Base-by-base conservation (phyloP, 2,797 vertebrate genomes). In the Sebastes oblongus region DNA sequence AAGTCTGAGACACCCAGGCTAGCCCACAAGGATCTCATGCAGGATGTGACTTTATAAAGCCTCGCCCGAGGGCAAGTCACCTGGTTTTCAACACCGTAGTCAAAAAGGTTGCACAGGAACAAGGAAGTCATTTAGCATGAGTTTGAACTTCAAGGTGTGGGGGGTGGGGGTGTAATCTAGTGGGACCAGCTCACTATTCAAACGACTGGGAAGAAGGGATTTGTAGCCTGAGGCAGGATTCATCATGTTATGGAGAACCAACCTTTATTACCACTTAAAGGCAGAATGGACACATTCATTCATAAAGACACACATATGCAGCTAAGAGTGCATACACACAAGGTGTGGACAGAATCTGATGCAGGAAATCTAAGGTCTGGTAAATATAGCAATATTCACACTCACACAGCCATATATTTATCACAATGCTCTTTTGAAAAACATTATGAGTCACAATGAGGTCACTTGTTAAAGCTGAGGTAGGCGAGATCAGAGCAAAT, bases 21-120 rank as follows among this genome's bases (percentile, higher is more conserved):
- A 90, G 85, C 90, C 89, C 82, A 89, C 86, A 90, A 85, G 87
- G 87, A 92, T 89, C 86, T 86, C 72, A 83, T 88, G 89, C 92
- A 94, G 92, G 93, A 95, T 95, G 90, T 93, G 93, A 89, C 90
- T 92, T 90, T 92, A 91, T 90, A 89, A 93, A 94, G 90, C 83
- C 82, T 88, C 39, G 85, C 93, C 94, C 29, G 74, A 89, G 91
- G 94, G 91, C 87, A 80, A 93, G 89, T 94, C 94, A 95, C 93
- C 95, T 95, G 94, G 89, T 93, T 94, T 93, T 93, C 91, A 92
- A 88, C 87, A 92, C 80, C 77, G 16, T 68, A 90, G 86, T 94
- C 91, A 91, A 85, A 86, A 88, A 94, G 89, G 91, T 90, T 93
- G 85, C 91, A 91, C 90, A 92, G 91, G 91, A 96, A 92, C 90